Base-by-base conservation (phyloP, 1,140 invertebrate species). In the Latrodectus geometricus region DNA sequence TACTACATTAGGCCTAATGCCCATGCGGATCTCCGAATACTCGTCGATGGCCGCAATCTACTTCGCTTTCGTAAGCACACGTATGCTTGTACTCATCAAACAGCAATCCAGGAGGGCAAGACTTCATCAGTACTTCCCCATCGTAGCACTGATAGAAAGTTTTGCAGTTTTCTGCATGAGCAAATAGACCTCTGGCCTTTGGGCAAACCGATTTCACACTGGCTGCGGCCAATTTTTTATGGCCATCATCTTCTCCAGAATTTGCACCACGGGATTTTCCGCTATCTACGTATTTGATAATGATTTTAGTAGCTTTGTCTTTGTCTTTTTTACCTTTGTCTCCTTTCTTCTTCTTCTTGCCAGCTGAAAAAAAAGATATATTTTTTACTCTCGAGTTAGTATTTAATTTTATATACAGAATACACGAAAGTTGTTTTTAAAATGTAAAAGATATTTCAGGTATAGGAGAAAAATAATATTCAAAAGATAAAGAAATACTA, bases 91-190 rank as follows among this genome's bases (percentile, higher is more conserved):
- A 21, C 0, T n/a, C 56, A n/a, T 86, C 84, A 21, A 86, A 86
- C 1, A 86, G 35, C 54, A 80, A 21, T 2, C 77, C 77, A 14
- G 50, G 23, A 0, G 84, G 84, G n/a, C 84, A 86, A 5, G 50
- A 21, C 17, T 79, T 78, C 21, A 79, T 12, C 11, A 66, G n/a
- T n/a, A 86, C 84, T 7, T 78, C 84, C 4, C 84, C 84, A 56
- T 86, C 84, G 17, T 74, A 86, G 48, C 84, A 86, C 12, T 86
- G 76, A 21, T 86, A 86, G 20, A 73, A 86, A 20, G 20, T 65
- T 15, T 61, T 15, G 54, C 84, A 86, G 12, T 21, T n/a, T 8
- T 86, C 69, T 15, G 68, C 52, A 66, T 86, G 84, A 0, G 84
- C 68, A 35, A 86, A 86, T 15, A 86, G 49, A 15, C 84, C 84